Evolutionary conservation across 2,888 invertebrate species (phyloP).

Genomic region (Boloria selene): DNA sequence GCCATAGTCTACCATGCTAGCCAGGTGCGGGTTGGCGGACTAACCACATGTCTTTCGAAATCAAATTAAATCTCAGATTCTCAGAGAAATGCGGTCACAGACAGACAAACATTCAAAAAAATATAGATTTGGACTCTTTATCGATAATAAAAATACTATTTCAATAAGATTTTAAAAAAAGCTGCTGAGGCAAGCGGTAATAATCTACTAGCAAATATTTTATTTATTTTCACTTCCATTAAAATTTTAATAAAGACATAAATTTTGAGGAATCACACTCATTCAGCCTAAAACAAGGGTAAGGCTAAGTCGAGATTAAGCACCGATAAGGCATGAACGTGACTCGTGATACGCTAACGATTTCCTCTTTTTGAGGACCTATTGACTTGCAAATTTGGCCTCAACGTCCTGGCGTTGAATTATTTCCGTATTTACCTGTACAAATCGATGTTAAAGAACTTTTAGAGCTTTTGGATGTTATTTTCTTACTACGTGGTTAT

Average conservation of each 20-base stretch:
- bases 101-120: too few species aligned
- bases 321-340: conserved; percentile 11
- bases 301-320: conserved; percentile 8
- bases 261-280: not conserved
- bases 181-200: too few species aligned
- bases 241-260: conserved; percentile 12
- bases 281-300: conserved; percentile 3
- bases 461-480: not conserved
- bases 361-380: conserved; percentile 3
- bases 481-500: too few species aligned
- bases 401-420: conserved; percentile 2
- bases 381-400: conserved; percentile 17
- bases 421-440: not conserved
- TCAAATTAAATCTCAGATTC: too few species aligned
- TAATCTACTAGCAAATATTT: not conserved
- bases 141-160: too few species aligned
- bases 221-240: not conserved
- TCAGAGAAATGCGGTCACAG: too few species aligned
- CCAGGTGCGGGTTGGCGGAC: too few species aligned
- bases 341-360: conserved; percentile 14
- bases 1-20: too few species aligned
- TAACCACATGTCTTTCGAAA: too few species aligned
- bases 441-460: not conserved
- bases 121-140: too few species aligned
- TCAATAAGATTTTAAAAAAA: too few species aligned